phyloP scores from a whole-genome alignment of 1,140 invertebrate genomes.

The Thalassaphorura encarpata region DNA sequence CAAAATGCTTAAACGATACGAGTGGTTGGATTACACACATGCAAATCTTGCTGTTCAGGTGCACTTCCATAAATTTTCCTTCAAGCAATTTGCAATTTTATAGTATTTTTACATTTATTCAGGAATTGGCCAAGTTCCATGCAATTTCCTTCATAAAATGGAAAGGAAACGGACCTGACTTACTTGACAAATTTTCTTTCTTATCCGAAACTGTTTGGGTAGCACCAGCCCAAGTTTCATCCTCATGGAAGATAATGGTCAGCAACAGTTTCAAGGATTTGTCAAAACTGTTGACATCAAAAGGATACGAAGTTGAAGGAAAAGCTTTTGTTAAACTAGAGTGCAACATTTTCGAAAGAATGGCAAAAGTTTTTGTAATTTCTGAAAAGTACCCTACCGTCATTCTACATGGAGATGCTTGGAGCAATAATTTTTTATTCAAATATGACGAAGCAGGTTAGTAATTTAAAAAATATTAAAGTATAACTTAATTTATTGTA shows the following conservation, averaged over 20 bases:
- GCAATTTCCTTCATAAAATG: slow-evolving; percentile 13
- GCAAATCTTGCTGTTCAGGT: slow-evolving; percentile 7
- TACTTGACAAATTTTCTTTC: slow-evolving; percentile 2
- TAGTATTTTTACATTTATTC: neutral
- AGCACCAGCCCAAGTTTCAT: neutral
- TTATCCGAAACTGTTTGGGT: slow-evolving; percentile 11
- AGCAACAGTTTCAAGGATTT: slow-evolving; percentile 6
- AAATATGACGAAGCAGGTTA: neutral
- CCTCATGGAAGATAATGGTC: neutral
- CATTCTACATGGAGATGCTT: slow-evolving; percentile 15
- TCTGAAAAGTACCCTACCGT: slow-evolving; percentile 13
- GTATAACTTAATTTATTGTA: neutral
- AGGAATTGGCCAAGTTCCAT: slow-evolving; percentile 20
- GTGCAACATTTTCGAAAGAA: neutral
- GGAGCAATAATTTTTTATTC: slow-evolving; percentile 18
- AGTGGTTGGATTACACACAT: slow-evolving; percentile 7
- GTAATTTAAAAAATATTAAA: neutral
- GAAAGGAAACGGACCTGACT: slow-evolving; percentile 8
- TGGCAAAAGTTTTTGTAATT: no score
- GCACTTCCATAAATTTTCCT: neutral
- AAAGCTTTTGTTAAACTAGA: no score
- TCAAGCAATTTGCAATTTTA: neutral
- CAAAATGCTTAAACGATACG: slow-evolving; percentile 4
- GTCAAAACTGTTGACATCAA: neutral
- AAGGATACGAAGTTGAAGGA: neutral